Percentiles rank a stretch among this genome's conserved stretches.
These are phyloP conservation scores for Aricia agestis DNA, from an alignment of 1,140 invertebrate species.

Conservation along the genomic window DNA sequence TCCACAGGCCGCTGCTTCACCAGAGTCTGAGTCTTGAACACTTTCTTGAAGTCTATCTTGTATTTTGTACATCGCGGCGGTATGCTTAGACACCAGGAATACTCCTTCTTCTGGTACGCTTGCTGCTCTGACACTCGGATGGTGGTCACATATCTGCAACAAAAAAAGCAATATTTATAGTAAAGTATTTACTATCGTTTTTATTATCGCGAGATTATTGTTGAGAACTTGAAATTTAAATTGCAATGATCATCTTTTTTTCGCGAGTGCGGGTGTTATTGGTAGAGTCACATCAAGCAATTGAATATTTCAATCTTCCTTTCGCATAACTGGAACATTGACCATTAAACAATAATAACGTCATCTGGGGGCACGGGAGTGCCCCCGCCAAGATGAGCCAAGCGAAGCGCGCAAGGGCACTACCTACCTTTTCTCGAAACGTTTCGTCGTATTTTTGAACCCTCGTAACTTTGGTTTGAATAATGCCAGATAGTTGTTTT, in stretches of 20 bases:
- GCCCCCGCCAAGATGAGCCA: no score
- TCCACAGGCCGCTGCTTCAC: constrained; percentile 85
- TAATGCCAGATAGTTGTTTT: no score
- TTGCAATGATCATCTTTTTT: not conserved
- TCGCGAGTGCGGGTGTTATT: not conserved
- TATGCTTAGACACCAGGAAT: constrained; percentile 88
- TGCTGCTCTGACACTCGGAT: constrained; percentile 86
- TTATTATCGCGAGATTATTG: not conserved
- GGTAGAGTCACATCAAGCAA: not conserved
- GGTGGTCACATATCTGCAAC: constrained; percentile 82
- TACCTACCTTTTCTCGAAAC: no score
- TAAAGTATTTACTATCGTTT: constrained; percentile 20
- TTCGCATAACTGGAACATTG: not conserved
- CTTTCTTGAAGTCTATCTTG: constrained; percentile 83
- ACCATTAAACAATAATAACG: not conserved
- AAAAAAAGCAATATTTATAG: not conserved
- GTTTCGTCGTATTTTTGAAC: no score
- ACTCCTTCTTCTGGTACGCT: constrained; percentile 87
- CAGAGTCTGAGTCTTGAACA: constrained; percentile 83
- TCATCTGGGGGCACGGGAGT: no score
- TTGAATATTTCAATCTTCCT: not conserved
- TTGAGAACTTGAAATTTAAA: no score
- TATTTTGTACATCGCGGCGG: constrained; percentile 92
- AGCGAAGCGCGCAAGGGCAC: no score
- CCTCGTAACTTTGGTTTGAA: no score